Percentiles rank a stretch among this genome's conserved stretches.
These are phyloP conservation scores for Oryctolagus cuniculus DNA, from an alignment of 2,113 vertebrate species.

Conservation along the genomic window DNA sequence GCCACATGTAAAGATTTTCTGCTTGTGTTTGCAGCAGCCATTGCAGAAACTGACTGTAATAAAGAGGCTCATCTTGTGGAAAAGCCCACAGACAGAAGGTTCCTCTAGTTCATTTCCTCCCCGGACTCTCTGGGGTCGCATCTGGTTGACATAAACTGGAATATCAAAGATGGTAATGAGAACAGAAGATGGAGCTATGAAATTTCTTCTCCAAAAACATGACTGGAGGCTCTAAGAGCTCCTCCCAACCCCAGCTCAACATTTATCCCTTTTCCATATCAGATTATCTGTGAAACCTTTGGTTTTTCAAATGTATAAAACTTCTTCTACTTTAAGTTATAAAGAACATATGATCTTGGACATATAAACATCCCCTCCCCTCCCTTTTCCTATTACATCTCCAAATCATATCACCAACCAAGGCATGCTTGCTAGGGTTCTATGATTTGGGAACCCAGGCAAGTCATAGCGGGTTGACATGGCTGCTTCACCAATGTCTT, in stretches of 20 bases:
- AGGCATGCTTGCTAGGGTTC: neutral
- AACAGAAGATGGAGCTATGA: neutral
- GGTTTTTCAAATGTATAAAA: neutral
- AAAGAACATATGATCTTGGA: neutral
- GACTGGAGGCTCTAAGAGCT: no score
- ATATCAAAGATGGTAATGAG: neutral
- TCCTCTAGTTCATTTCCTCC: neutral
- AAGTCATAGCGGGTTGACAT: no score
- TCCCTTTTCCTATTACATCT: neutral
- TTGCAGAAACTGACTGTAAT: conserved; percentile 20
- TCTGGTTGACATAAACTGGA: neutral
- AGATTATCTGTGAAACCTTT: neutral
- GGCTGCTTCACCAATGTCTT: no score
- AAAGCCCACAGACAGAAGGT: neutral
- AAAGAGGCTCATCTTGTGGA: neutral
- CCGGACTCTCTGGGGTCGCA: neutral
- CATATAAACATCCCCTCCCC: neutral
- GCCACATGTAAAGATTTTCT: conserved; percentile 17
- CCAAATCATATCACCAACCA: neutral
- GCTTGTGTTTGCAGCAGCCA: conserved; percentile 3
- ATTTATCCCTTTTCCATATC: neutral
- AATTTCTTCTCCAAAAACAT: neutral
- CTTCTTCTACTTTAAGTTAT: neutral
- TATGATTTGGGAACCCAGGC: no score
- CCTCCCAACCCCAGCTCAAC: neutral